Evolutionary conservation across 2,797 vertebrate species (phyloP).

Genomic region (Menidia menidia): DNA sequence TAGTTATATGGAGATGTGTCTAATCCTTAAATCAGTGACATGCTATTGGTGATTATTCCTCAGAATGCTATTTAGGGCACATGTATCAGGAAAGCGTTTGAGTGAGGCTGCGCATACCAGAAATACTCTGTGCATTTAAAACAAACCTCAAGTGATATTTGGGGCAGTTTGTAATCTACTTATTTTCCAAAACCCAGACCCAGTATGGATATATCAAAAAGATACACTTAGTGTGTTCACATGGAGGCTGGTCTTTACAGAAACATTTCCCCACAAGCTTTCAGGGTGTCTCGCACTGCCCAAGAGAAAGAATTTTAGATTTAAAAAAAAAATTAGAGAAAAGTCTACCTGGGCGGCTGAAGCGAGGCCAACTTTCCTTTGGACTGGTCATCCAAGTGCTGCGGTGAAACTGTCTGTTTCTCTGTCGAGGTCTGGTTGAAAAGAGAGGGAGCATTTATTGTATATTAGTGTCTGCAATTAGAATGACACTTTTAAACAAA

Average conservation of each 20-base stretch:
- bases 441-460: background rate
- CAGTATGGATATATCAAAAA: background rate
- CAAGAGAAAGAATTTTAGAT: background rate
- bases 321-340: background rate
- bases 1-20: background rate
- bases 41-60: background rate
- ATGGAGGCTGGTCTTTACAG: slow-evolving; percentile 19
- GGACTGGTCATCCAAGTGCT: slow-evolving; percentile 92
- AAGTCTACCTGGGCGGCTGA: slow-evolving; percentile 89
- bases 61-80: background rate
- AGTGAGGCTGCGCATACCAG: background rate
- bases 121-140: slow-evolving; percentile 4
- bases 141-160: slow-evolving; percentile 1
- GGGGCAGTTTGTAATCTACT: no score
- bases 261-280: slow-evolving; percentile 11
- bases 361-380: slow-evolving; percentile 95
- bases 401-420: slow-evolving; percentile 90
- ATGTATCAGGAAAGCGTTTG: background rate
- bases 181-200: background rate
- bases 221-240: slow-evolving; percentile 19
- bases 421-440: slow-evolving; percentile 85
- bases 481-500: background rate
- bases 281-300: background rate
- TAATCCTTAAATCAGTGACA: no score
- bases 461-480: background rate